These are phyloP conservation scores for Aptenodytes patagonicus DNA, from an alignment of 2,113 vertebrate genomes.

Conservation along the genomic window DNA sequence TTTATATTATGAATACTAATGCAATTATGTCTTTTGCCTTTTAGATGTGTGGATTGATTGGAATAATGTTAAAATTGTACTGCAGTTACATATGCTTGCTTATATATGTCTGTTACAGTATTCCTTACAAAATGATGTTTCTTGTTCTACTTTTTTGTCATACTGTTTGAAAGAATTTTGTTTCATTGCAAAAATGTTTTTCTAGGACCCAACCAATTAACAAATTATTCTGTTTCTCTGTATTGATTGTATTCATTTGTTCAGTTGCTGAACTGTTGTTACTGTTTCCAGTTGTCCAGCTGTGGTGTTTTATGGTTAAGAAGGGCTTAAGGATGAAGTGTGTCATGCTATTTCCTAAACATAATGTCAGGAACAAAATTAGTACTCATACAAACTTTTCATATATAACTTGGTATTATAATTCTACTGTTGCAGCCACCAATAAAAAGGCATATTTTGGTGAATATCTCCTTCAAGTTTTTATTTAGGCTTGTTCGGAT, in stretches of 20 bases:
- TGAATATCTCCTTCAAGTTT: constrained; percentile 1
- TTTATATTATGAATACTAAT: constrained; percentile 52
- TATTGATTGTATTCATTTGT: constrained; percentile 19
- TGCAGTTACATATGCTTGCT: neutral
- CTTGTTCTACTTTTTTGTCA: neutral
- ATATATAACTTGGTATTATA: neutral
- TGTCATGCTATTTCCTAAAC: constrained; percentile 96
- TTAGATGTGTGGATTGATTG: constrained; percentile 4
- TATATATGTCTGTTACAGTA: constrained; percentile 29
- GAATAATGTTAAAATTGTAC: constrained; percentile 1
- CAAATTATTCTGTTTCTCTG: constrained; percentile 20
- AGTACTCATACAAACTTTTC: constrained; percentile 3
- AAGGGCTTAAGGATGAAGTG: constrained; percentile 86
- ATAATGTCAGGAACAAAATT: constrained; percentile 49
- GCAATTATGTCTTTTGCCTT: constrained; percentile 31
- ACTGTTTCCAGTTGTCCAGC: constrained; percentile 14
- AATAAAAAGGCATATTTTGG: neutral
- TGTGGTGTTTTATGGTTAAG: constrained; percentile 49
- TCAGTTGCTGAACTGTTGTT: constrained; percentile 1
- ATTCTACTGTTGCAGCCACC: constrained; percentile 16
- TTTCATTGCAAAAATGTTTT: neutral
- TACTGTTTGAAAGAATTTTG: neutral
- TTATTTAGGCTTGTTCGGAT: neutral
- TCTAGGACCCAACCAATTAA: constrained; percentile 21
- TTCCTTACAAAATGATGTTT: constrained; percentile 12